A percentile compares a stretch with the other conserved stretches of the same genome.
These are phyloP conservation scores for Listronotus bonariensis DNA, from an alignment of 1,140 invertebrate species.

Conservation along the genomic window DNA sequence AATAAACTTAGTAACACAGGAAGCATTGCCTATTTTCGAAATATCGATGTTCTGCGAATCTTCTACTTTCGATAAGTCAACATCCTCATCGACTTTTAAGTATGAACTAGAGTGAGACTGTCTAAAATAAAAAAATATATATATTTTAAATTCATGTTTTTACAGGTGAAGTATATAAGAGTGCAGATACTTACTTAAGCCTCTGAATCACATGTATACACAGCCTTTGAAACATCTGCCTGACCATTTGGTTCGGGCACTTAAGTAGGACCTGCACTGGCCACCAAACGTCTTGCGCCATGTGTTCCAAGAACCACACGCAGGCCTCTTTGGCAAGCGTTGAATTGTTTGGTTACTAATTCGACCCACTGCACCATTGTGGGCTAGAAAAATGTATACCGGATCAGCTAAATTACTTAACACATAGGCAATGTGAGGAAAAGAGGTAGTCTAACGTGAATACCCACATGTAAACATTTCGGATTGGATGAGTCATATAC, in stretches of 20 bases:
- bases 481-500: too few species aligned
- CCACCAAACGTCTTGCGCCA: constrained; percentile 94
- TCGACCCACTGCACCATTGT: constrained; percentile 97
- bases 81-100: constrained; percentile 66
- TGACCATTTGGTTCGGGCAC: constrained; percentile 94
- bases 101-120: constrained; percentile 72
- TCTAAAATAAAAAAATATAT: constrained; percentile 34
- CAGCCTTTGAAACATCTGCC: constrained; percentile 91
- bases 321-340: constrained; percentile 87
- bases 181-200: constrained; percentile 75
- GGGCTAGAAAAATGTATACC: constrained; percentile 64
- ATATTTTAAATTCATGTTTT: too few species aligned
- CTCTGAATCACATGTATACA: constrained; percentile 93
- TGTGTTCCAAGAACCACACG: constrained; percentile 90
- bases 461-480: too few species aligned
- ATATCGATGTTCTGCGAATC: constrained; percentile 66
- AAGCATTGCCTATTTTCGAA: constrained; percentile 75
- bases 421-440: too few species aligned
- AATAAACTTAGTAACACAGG: constrained; percentile 91
- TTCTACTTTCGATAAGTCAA: constrained; percentile 54
- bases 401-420: background rate
- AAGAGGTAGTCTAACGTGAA: too few species aligned
- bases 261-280: constrained; percentile 89
- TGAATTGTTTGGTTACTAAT: constrained; percentile 91
- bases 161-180: too few species aligned